Conservation (phyloP, 2,888 invertebrate genomes). For the Drosophila bunnanda region DNA sequence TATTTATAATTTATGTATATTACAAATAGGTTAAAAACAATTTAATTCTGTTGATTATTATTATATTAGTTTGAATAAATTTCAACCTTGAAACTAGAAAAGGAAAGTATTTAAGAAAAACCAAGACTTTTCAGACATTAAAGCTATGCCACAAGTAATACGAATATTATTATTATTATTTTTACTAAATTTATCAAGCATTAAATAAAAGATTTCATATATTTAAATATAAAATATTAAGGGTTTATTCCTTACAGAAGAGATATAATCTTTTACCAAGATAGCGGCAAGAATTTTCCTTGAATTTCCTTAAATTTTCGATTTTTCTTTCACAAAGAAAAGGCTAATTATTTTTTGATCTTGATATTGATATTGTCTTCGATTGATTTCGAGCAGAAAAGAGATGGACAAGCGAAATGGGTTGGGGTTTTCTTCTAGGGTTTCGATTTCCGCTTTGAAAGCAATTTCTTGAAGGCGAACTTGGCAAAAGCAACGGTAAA, state of each 20-base stretch:
- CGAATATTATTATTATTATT: background rate
- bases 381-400: constrained; percentile 3
- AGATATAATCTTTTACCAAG: background rate
- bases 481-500: constrained; percentile 9
- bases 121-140: background rate
- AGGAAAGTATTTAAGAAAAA: background rate
- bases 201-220: no score
- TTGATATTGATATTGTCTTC: constrained; percentile 7
- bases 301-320: background rate
- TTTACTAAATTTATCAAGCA: background rate
- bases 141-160: background rate
- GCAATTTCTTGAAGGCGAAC: background rate
- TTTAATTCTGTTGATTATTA: background rate
- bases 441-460: constrained; percentile 3
- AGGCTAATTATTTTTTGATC: constrained; percentile 6
- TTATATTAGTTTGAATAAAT: background rate
- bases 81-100: background rate
- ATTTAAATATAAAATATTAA: no score
- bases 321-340: background rate
- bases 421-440: background rate
- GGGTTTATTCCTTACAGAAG: no score
- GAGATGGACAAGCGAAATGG: background rate
- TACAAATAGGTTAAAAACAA: background rate
- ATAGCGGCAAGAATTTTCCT: background rate
- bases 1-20: background rate